Conservation (phyloP, 2,113 vertebrate species). For the Epinephelus lanceolatus region DNA sequence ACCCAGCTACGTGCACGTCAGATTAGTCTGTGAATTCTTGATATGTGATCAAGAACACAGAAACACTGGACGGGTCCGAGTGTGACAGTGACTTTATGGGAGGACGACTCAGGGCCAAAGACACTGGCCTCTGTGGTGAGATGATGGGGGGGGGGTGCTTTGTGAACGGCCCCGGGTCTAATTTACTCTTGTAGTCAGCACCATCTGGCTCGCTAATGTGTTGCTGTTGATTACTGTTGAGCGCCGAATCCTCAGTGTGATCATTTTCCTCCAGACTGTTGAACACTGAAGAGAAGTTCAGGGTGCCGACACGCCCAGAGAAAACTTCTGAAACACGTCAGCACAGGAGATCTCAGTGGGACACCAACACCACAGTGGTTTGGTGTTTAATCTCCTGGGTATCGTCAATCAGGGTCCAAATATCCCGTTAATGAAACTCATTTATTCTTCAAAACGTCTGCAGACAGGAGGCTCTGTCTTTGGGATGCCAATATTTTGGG, state of each 20-base stretch:
- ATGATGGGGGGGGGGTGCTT: conserved; percentile 14
- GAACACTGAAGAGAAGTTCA: conserved; percentile 43
- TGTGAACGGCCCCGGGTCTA: conserved; percentile 41
- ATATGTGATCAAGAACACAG: conserved; percentile 31
- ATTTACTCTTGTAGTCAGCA: conserved; percentile 62
- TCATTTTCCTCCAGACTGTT: conserved; percentile 54
- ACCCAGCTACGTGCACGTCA: conserved; percentile 30
- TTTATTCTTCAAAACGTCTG: background rate
- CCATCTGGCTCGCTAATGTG: conserved; percentile 74
- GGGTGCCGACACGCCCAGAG: background rate
- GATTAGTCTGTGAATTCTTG: conserved; percentile 53
- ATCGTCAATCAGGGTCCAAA: background rate
- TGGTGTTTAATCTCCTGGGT: too few species aligned
- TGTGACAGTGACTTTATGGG: conserved; percentile 12
- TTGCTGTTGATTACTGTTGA: conserved; percentile 70
- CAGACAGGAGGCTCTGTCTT: background rate
- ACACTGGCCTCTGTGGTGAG: background rate
- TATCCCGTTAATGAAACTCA: too few species aligned
- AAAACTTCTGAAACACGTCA: conserved; percentile 31
- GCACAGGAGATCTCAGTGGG: background rate
- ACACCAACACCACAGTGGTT: background rate
- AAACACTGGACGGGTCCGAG: conserved; percentile 16
- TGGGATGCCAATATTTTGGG: background rate
- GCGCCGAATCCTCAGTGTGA: conserved; percentile 51
- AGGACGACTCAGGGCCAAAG: background rate